Base-by-base conservation (phyloP, 2,113 vertebrate species). In the Daphoenositta chrysoptera region DNA sequence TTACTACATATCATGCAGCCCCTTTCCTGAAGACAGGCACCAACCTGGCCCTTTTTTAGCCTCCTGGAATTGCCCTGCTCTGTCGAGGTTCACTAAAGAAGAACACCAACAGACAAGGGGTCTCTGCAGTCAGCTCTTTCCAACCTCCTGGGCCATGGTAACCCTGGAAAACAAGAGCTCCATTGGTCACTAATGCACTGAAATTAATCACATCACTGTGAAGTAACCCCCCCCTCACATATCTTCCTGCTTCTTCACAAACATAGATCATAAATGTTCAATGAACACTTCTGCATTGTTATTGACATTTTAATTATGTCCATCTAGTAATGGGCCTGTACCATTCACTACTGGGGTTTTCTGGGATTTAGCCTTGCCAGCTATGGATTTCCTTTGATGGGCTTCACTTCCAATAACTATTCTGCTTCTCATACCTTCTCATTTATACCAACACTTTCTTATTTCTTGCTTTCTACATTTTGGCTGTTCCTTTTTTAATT, bases 341-440 rank as follows among this genome's bases (percentile, higher is more conserved):
- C 53, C 48, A 68, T 60, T 42, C 80, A 58, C 64, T 58, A 22
- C 64, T 5, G 15, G 48, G 47, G 37, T 37, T 72, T 94, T 76
- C 90, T 76, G 88, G 63, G 57, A 72, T 77, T 90, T 73, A 69
- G 70, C 71, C 40, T 63, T 80, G 92, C 89, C 63, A 88, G 75
- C 37, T 92, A 80, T 93, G 63, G 82, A 93, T 95, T 94, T 92
- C 42, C 57, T 85, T 48, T 73, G 42, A 96, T 70, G 71, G 45
- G 44, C 30, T 93, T 90, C 83, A 63, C 58, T 93, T 86, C 42
- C 45, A 92, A 85, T 94, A 70, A 89, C 42, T 83, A 15, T 11
- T 76, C 28, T 69, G 61, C 44, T 53, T 84, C 58, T 90, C 66
- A 65, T 35, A 83, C 63, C 31, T 53, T 90, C 37, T 77, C 6